Evolutionary conservation across 1,140 invertebrate species (phyloP), one percentile per base, ranked within the genome.

Genomic region (Drosophila nasuta): DNA sequence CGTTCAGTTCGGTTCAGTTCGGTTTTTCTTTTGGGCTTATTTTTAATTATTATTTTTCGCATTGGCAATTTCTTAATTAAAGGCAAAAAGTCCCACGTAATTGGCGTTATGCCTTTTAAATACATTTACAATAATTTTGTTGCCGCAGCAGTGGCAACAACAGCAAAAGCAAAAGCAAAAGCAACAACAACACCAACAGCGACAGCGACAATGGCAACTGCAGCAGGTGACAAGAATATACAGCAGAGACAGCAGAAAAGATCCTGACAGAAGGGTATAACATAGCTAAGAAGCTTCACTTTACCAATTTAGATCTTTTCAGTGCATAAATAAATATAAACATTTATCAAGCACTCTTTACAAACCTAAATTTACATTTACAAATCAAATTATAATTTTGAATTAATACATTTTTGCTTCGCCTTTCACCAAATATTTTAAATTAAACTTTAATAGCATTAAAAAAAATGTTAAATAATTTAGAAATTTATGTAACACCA

Each of bases 41-140:
- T 87, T 82, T 80, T 88, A 82, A 87, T 87, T 88, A 87, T 87
- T 79, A 80, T 88, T 88, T 88, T 88, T 75, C 83, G 83, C 83
- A 87, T 83, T 87, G 83, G 64, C 69, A 88, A 87, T 87, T 87
- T 80, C 83, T 83, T 88, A 77, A 87, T 88, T 77, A 88, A 88
- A 79, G 77, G 63, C 45, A 66, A 71, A 60, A 60, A 58, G 48
- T 68, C 49, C 52, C 49, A 52, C 75, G 62, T 88, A 87, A 87
- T 88, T 87, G 83, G 68, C 82, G 68, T 77, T 74, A 74, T 82
- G 72, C 70, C 68, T 88, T 82, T 82, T 82, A 79, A 87, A 86
- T 82, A 87, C 79, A 88, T 82, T 86, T 82, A 73, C 82, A 82
- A 87, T 82, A 77, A 67, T 77, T 82, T 65, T 71, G 51, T 77